Evolutionary conservation across 2,888 invertebrate species (phyloP).

Genomic region (Agapostemon virescens): DNA sequence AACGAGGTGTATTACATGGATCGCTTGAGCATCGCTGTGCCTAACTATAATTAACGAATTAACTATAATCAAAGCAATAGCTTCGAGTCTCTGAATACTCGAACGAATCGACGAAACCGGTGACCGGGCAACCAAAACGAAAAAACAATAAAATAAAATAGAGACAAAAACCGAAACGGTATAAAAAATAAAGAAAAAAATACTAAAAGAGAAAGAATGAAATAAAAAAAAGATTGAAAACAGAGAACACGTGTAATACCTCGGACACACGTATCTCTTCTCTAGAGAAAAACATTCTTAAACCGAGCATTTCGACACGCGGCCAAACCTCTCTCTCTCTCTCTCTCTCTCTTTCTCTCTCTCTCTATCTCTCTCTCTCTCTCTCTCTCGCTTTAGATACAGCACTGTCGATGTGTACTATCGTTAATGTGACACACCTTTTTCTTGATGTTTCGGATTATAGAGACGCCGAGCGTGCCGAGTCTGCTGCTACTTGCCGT

Average conservation of each 20-base stretch:
- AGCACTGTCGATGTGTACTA: slow-evolving; percentile 58
- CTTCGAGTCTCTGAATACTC: neutral
- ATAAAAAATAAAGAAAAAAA: neutral
- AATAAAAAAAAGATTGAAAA: neutral
- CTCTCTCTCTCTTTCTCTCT: neutral
- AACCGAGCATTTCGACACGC: slow-evolving; percentile 35
- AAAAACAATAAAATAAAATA: no score
- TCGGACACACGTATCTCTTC: neutral
- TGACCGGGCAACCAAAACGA: no score
- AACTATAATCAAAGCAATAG: no score
- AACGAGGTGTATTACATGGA: slow-evolving; percentile 38
- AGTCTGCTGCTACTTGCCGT: slow-evolving; percentile 72
- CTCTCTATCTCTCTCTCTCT: neutral
- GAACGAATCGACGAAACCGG: neutral
- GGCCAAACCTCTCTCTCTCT: slow-evolving; percentile 43
- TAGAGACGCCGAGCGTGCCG: slow-evolving; percentile 76
- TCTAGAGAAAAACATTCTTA: neutral
- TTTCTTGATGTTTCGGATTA: slow-evolving; percentile 76
- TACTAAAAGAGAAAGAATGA: neutral
- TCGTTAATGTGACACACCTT: slow-evolving; percentile 67
- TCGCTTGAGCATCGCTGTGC: slow-evolving; percentile 41
- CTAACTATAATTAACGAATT: no score
- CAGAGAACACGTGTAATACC: neutral
- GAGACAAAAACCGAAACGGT: no score
- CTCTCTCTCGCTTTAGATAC: slow-evolving; percentile 53